Conservation (phyloP, 2,113 vertebrate genomes). For the Asarcornis scutulata region DNA sequence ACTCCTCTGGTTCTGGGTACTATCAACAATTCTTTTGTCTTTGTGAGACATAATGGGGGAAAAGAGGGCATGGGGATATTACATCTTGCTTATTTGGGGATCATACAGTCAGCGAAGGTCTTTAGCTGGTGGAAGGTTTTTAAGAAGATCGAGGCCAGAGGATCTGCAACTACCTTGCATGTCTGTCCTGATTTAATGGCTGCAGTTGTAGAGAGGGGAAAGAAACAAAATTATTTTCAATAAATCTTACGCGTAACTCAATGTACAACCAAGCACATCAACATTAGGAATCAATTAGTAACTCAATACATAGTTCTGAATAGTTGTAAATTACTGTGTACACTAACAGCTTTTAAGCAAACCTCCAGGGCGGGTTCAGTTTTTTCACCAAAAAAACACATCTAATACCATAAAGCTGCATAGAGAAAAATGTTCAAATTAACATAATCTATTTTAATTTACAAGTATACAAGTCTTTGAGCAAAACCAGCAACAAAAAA, state of each 20-base stretch:
- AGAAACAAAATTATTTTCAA: slow-evolving; percentile 22
- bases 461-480: neutral
- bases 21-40: neutral
- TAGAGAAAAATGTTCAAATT: neutral
- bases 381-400: neutral
- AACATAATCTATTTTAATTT: slow-evolving; percentile 33
- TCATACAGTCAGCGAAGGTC: neutral
- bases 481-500: neutral
- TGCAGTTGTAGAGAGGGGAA: neutral
- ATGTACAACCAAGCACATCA: neutral
- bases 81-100: neutral
- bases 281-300: slow-evolving; percentile 57
- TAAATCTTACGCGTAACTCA: slow-evolving; percentile 34
- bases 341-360: slow-evolving; percentile 23
- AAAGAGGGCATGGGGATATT: neutral
- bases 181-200: neutral
- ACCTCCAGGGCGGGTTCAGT: neutral
- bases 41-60: neutral
- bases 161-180: neutral
- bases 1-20: neutral
- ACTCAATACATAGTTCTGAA: neutral
- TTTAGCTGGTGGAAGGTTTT: neutral
- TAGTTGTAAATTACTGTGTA: slow-evolving; percentile 22
- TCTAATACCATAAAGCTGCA: neutral
- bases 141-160: neutral